phyloP scores from a whole-genome alignment of 2,113 vertebrate species.

The Andinoacara biseriatus region DNA sequence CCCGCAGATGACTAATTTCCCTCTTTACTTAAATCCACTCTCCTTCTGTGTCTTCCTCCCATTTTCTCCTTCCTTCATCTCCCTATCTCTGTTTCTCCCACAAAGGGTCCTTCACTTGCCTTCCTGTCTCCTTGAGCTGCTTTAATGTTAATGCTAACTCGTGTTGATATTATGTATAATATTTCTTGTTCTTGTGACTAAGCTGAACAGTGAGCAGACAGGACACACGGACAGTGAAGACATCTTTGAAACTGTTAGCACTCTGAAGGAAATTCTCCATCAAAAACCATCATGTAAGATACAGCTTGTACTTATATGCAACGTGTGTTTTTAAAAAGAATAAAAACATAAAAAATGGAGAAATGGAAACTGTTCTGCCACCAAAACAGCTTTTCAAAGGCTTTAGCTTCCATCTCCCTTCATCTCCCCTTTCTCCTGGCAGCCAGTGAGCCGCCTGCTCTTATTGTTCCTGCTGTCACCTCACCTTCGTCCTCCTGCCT shows the following conservation, averaged over 20 bases:
- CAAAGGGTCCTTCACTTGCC: background rate
- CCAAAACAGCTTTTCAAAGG: background rate
- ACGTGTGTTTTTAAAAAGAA: background rate
- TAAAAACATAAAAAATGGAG: background rate
- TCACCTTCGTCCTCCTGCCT: slow-evolving; percentile 30
- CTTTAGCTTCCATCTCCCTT: background rate
- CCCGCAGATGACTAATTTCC: slow-evolving; percentile 41
- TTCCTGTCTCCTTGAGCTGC: background rate
- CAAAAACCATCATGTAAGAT: background rate
- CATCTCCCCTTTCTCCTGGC: slow-evolving; percentile 18
- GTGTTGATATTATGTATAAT: slow-evolving; percentile 30
- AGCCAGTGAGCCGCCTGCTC: slow-evolving; percentile 1
- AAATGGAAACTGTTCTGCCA: background rate
- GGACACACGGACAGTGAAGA: background rate
- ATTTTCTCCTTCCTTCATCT: background rate
- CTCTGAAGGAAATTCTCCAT: background rate
- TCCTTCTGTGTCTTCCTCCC: slow-evolving; percentile 1
- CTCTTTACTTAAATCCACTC: slow-evolving; percentile 32
- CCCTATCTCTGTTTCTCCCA: background rate
- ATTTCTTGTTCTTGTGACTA: slow-evolving; percentile 47
- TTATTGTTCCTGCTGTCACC: slow-evolving; percentile 27
- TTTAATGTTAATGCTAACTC: slow-evolving; percentile 27
- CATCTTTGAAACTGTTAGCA: background rate
- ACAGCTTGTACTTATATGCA: background rate
- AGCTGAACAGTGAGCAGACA: background rate